Conservation (phyloP, 1,140 invertebrate genomes). For the Cepaea nemoralis region DNA sequence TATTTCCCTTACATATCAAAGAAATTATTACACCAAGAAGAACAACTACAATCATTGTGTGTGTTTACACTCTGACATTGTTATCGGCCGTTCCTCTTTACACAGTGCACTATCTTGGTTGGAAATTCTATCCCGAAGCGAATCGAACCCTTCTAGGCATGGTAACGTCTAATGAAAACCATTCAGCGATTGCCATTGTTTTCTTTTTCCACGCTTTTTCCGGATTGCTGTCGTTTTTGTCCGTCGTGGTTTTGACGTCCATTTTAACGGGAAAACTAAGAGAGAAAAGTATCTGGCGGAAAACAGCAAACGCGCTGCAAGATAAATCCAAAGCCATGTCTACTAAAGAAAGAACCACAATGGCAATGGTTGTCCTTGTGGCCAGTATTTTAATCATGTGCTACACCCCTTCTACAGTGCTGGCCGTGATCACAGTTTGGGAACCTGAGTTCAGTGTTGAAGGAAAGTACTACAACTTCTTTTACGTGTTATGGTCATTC, state of each 20-base stretch:
- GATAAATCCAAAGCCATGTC: not conserved
- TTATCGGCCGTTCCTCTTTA: not conserved
- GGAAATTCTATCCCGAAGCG: not conserved
- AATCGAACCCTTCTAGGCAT: not conserved
- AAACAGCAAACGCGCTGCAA: not conserved
- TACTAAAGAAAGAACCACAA: not conserved
- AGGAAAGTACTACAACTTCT: constrained; percentile 14
- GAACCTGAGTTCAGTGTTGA: not conserved
- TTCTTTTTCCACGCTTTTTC: not conserved
- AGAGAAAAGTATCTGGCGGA: not conserved
- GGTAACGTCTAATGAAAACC: not conserved
- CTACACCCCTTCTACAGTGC: not conserved
- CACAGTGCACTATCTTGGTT: not conserved
- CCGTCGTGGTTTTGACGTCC: not conserved
- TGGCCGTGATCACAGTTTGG: not conserved
- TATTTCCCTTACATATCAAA: not conserved
- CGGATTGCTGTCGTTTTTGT: not conserved
- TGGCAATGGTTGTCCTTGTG: not conserved
- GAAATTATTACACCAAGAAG: not conserved
- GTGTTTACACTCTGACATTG: not conserved
- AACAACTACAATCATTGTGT: not conserved
- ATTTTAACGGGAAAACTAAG: not conserved
- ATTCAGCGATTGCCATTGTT: too few species aligned
- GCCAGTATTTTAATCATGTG: not conserved
- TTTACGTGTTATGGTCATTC: not conserved